These are phyloP conservation scores for Zaprionus davidi DNA, from an alignment of 1,140 invertebrate species.

Conservation along the genomic window DNA sequence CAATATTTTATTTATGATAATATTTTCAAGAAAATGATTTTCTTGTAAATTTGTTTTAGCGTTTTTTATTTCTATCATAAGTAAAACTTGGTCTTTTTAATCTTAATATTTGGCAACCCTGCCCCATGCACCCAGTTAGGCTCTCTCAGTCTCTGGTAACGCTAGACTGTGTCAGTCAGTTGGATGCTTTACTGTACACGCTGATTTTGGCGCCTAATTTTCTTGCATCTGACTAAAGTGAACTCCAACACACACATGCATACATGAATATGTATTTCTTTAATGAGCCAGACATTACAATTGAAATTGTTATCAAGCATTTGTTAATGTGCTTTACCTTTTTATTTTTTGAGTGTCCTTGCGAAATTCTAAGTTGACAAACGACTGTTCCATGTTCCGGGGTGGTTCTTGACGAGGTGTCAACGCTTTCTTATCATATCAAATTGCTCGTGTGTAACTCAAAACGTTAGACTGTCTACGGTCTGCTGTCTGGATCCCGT, in stretches of 20 bases:
- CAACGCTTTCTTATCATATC: conserved; percentile 41
- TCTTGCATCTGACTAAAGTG: conserved; percentile 14
- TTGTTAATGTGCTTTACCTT: background rate
- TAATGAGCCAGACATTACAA: background rate
- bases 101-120: background rate
- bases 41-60: background rate
- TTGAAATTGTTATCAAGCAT: background rate
- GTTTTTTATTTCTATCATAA: background rate
- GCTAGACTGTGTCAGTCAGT: conserved; percentile 1
- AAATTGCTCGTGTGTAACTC: conserved; percentile 58
- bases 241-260: background rate
- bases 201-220: conserved; percentile 39
- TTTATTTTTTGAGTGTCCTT: conserved; percentile 20
- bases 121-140: background rate
- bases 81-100: background rate
- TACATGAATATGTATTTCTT: background rate
- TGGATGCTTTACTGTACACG: conserved; percentile 30
- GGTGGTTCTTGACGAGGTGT: conserved; percentile 45
- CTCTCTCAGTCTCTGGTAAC: conserved; percentile 9
- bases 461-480: conserved; percentile 51
- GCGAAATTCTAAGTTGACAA: background rate
- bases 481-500: conserved; percentile 19
- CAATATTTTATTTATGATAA: background rate
- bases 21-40: too few relatives aligned
- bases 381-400: conserved; percentile 29